Base-by-base conservation (phyloP, 2,113 vertebrate species). In the Eptesicus fuscus region DNA sequence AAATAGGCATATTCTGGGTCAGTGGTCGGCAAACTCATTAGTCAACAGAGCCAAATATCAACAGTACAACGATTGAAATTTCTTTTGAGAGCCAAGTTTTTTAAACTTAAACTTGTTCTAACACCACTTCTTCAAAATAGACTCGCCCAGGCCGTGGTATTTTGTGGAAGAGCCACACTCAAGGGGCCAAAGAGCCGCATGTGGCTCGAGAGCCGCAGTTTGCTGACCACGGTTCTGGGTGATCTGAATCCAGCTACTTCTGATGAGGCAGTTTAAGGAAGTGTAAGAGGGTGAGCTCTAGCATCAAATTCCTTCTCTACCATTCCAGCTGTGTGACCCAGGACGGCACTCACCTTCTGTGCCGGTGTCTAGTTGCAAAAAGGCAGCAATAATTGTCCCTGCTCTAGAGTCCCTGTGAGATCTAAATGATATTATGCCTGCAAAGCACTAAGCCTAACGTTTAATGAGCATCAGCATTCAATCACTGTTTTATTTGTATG, bases 261-360 rank as follows among this genome's bases (percentile, higher is more conserved):
- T 25, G 20, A 40, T 0, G 28, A 95, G 63, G n/a, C 51, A 25
- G 13, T 44, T 63, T 22, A 47, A 87, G 28, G 49, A 74, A 32
- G 49, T 30, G 42, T 67, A 14, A 40, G n/a, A 28, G 35, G 47
- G 3, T 25, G 6, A 18, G 20, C 78, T 63, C 18, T 1, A 9
- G 23, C 1, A 0, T 9, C 4, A n/a, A 2, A 69, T 23, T 69
- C 49, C n/a, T 1, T 14, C 20, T 37, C 65, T 5, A 28, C 5
- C 11, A 1, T 69, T 28, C 76, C 8, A 11, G 40, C 83, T 16
- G 1, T 8, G 20, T n/a, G 63, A 35, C 69, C 37, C 17, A 23
- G 84, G 25, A 23, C 20, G 5, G 6, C 7, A 40, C 63, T 51
- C 20, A 10, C 20, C 37, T 79, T 18, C 74, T 16, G 14, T 32